These are phyloP conservation scores for Dendropsophus ebraccatus DNA, from an alignment of 2,113 vertebrate genomes.

Conservation along the genomic window DNA sequence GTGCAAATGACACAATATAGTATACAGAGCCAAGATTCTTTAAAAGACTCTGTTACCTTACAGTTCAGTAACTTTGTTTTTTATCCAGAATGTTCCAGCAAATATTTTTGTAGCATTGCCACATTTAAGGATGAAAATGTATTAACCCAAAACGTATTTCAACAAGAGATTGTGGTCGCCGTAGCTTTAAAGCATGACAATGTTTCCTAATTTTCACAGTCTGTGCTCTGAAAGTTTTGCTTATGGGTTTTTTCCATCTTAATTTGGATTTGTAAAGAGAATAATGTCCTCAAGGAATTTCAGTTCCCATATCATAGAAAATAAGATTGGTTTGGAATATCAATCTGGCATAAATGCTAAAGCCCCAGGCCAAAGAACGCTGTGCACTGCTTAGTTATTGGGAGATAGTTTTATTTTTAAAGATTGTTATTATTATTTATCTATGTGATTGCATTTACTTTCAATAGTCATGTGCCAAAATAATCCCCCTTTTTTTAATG, in stretches of 20 bases:
- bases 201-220: conserved; percentile 42
- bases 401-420: conserved; percentile 23
- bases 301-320: conserved; percentile 52
- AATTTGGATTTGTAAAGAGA: conserved; percentile 50
- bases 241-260: conserved; percentile 48
- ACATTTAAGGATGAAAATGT: not conserved
- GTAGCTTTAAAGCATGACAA: conserved; percentile 17
- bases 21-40: too few species aligned
- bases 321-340: conserved; percentile 56
- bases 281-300: conserved; percentile 51
- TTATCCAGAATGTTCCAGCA: not conserved
- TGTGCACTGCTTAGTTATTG: conserved; percentile 28
- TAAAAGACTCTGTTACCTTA: too few species aligned
- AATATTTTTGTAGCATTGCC: not conserved
- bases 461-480: conserved; percentile 21
- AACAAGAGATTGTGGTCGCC: not conserved
- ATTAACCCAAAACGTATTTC: conserved; percentile 4
- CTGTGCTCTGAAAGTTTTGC: conserved; percentile 42
- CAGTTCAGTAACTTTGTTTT: not conserved
- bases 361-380: conserved; percentile 44
- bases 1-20: too few species aligned
- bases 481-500: conserved; percentile 19
- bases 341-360: conserved; percentile 50
- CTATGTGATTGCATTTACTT: not conserved
- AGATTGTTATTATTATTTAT: conserved; percentile 45